These are phyloP conservation scores for Gracilinanus agilis DNA, from an alignment of 2,113 vertebrate species.

Conservation along the genomic window DNA sequence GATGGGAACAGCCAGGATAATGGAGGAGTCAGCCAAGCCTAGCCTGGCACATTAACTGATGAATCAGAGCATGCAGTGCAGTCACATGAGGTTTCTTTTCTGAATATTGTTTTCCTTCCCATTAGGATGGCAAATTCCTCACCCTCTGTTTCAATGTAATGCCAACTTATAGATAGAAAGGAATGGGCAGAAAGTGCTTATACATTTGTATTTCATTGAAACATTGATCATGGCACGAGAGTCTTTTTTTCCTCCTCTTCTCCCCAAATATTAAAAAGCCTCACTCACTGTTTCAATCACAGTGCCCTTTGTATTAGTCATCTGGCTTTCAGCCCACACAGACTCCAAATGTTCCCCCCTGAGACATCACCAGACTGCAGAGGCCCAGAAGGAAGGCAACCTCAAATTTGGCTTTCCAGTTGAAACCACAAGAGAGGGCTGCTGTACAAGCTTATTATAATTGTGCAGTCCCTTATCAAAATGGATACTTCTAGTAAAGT, in stretches of 20 bases:
- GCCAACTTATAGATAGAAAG: not conserved
- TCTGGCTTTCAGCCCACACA: not conserved
- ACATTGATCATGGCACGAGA: not conserved
- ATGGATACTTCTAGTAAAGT: not conserved
- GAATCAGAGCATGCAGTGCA: conserved; percentile 19
- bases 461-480: not conserved
- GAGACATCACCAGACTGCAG: not conserved
- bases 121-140: conserved; percentile 6
- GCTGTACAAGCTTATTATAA: not conserved
- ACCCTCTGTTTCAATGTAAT: conserved; percentile 5
- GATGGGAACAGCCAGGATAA: not conserved
- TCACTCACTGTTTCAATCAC: fast-evolving
- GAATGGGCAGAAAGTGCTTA: not conserved
- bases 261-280: not conserved
- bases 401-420: not conserved
- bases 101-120: conserved; percentile 59
- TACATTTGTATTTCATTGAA: not conserved
- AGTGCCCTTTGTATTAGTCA: not conserved
- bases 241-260: not conserved
- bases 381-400: not conserved
- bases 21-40: conserved; percentile 45
- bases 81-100: conserved; percentile 44
- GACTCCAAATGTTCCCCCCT: not conserved
- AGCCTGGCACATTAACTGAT: conserved; percentile 49
- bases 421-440: conserved; percentile 3